Evolutionary conservation across 2,797 vertebrate species (phyloP), one percentile per base, ranked within the genome.

Genomic region (Falco naumanni): DNA sequence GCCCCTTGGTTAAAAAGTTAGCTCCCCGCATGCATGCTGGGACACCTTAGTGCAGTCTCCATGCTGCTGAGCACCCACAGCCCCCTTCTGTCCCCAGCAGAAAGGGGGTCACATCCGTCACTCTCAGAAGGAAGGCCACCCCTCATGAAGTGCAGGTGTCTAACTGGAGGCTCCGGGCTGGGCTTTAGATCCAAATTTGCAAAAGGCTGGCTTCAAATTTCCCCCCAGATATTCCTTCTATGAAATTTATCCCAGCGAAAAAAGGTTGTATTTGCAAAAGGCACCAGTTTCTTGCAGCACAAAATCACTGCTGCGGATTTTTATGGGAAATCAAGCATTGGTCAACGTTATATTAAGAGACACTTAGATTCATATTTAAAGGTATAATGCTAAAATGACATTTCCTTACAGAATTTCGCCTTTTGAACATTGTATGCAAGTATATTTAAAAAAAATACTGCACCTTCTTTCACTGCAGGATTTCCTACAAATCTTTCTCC

Each of bases 401-500:
- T 93, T 83, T 88, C 50, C 50, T 41, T 45, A 68, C 17, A 76
- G 22, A 87, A 76, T 90, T 90, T 63, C 0, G 4, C 48, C 48
- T 84, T 94, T 77, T 63, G 71, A 90, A 84, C n/a, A 31, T n/a
- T 6, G 45, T 47, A 87, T 56, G 21, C 45, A 59, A 96, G 34
- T 37, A 53, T 69, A 65, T 65, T 57, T 89, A 19, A 15, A 65
- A 65, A 78, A 92, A 82, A 68, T 60, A 66, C 59, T 50, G 45
- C 77, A 70, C 51, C 75, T 93, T 78, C 90, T 91, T 96, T 89
- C 83, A 48, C 39, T 84, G 89, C 79, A 84, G 90, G 84, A 95
- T 96, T 96, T 96, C 83, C 76, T 87, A 74, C 85, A 96, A 96
- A 95, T 89, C 90, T 93, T 90, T 94, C 74, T 89, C 80, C 45